Base-by-base conservation (phyloP, 1,140 invertebrate genomes). In the Limonius californicus region DNA sequence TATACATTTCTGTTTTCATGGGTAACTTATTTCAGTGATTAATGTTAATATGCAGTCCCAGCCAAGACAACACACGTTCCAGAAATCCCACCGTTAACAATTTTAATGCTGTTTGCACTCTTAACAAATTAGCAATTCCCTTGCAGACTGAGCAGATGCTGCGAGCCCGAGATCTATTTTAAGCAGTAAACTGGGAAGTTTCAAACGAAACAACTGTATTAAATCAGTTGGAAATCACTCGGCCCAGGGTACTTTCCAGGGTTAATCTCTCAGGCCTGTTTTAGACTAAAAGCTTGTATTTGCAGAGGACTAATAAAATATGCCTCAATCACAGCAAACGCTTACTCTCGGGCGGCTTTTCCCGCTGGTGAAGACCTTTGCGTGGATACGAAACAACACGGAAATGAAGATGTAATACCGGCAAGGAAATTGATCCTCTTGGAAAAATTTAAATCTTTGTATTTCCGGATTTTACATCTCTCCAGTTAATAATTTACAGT, bases 301-400 rank as follows among this genome's bases (percentile, higher is more conserved):
- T 50, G 45, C 45, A 50, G 45, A 50, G 45, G 45, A 50, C 45
- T 50, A 21, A 21, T 50, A 50, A 50, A 50, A 50, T 50, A 50
- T 50, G 45, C 45, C 20, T 21, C 16, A 50, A 50, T 50, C 20
- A 50, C 16, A 19, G 45, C 20, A 16, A 50, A 50, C 16, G 23
- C 23, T 27, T 27, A 27, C 23, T 27, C 23, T 27, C 23, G 9
- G 9, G 35, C n/a, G 35, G 35, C 35, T 39, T 39, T 39, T 39
- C 35, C 35, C 35, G 35, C 35, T 14, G 8, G n/a, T 39, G 35
- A 39, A 12, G 35, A 27, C 23, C 35, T 9, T 39, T 39, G 8
- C 11, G 35, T 12, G 35, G 7, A 12, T 39, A 39, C 35, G 35
- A 39, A 39, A 14, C n/a, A 11, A n/a, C 7, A 39, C 2, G 35